Conservation (phyloP, 2,797 vertebrate genomes). For the Xenentodon cancila region DNA sequence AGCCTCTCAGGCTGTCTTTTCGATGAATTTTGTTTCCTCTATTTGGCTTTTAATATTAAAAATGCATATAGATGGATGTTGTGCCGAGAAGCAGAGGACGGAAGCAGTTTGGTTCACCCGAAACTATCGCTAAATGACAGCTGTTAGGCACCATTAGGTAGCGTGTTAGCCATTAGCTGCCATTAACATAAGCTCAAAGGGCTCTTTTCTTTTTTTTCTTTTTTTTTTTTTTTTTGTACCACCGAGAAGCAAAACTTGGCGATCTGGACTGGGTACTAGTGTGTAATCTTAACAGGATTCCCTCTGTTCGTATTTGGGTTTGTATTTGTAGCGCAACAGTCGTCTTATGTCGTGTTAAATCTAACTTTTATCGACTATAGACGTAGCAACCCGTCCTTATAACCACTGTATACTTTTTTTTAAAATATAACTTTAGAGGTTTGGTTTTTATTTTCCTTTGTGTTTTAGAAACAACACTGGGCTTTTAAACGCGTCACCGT, state of each 20-base stretch:
- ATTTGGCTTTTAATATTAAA: neutral
- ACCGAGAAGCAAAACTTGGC: neutral
- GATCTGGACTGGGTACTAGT: neutral
- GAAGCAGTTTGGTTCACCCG: neutral
- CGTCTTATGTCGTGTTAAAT: conserved; percentile 21
- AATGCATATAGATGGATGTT: neutral
- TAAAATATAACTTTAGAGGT: neutral
- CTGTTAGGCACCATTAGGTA: conserved; percentile 25
- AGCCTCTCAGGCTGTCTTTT: neutral
- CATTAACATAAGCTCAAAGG: conserved; percentile 19
- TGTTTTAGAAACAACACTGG: neutral
- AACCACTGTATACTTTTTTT: no score
- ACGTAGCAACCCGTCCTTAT: conserved; percentile 4
- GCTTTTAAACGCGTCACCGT: neutral
- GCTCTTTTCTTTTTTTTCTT: no score
- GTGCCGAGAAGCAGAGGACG: neutral
- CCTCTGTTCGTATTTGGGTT: neutral
- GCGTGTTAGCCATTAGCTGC: conserved; percentile 51
- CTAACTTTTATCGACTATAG: conserved; percentile 1
- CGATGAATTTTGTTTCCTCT: neutral
- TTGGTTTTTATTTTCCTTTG: neutral
- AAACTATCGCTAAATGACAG: conserved; percentile 50
- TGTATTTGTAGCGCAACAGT: neutral
- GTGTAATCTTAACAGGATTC: neutral
- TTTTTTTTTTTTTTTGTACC: conserved; percentile 17